These are phyloP conservation scores for Criorhina ranunculi DNA, from an alignment of 2,888 invertebrate genomes.

Conservation along the genomic window DNA sequence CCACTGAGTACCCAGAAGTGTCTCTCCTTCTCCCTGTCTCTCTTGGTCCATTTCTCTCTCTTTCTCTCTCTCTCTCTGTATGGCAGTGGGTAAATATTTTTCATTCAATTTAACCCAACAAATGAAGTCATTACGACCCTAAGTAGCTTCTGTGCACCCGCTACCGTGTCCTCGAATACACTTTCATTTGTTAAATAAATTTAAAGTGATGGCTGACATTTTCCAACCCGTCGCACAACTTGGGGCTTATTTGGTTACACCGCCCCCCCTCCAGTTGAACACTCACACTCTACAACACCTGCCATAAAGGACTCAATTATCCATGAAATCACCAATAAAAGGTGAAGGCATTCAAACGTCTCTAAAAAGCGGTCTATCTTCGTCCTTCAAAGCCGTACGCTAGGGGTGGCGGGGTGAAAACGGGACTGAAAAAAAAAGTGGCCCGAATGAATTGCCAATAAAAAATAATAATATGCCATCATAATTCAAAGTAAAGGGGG, in stretches of 20 bases:
- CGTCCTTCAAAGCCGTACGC: background rate
- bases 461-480: conserved; percentile 71
- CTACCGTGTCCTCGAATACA: conserved; percentile 8
- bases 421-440: conserved; percentile 22
- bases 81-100: conserved; percentile 48
- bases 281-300: conserved; percentile 48
- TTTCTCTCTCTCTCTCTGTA: no score
- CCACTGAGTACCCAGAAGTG: conserved; percentile 42
- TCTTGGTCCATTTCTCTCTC: no score
- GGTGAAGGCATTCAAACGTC: conserved; percentile 47
- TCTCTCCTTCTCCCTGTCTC: background rate
- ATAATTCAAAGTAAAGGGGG: conserved; percentile 62
- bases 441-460: conserved; percentile 68
- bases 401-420: background rate
- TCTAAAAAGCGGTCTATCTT: conserved; percentile 38
- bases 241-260: conserved; percentile 39
- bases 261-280: background rate
- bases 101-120: conserved; percentile 56
- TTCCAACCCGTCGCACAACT: conserved; percentile 51
- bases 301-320: conserved; percentile 68
- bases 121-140: conserved; percentile 60
- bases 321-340: conserved; percentile 73
- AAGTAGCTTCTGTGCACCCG: conserved; percentile 16
- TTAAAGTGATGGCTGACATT: conserved; percentile 67
- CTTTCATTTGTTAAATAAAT: conserved; percentile 67